phyloP scores from a whole-genome alignment of 2,113 vertebrate species.

The Apodemus sylvaticus region DNA sequence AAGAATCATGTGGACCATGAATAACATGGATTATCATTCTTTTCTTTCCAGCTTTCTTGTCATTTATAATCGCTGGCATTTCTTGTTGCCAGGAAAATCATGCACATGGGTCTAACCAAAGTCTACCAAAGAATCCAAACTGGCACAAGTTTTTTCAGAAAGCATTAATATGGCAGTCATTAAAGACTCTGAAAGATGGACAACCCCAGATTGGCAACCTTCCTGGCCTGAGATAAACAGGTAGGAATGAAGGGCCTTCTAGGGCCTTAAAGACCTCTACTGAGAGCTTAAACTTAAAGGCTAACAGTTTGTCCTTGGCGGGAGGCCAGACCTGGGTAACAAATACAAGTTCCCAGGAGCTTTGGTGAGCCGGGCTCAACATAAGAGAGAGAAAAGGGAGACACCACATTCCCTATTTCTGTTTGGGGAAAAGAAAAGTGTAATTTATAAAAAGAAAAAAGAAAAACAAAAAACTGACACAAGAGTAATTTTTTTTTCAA shows the following conservation, averaged over 20 bases:
- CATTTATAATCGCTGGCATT: background rate
- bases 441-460: background rate
- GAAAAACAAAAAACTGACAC: background rate
- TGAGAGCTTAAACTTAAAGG: background rate
- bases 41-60: background rate
- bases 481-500: background rate
- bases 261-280: background rate
- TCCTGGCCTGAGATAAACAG: background rate
- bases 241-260: background rate
- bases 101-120: background rate
- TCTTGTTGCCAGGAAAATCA: background rate
- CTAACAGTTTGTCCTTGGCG: background rate
- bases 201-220: background rate
- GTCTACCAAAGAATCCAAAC: background rate
- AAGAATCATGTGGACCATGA: background rate
- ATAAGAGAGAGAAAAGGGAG: background rate
- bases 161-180: background rate
- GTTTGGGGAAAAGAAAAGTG: background rate
- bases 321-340: background rate
- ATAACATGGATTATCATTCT: background rate
- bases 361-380: background rate
- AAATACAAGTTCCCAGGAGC: background rate
- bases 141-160: background rate
- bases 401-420: background rate
- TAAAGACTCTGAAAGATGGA: background rate